Evolutionary conservation across 2,888 invertebrate genomes (phyloP).

Genomic region (Zonitis immaculata): DNA sequence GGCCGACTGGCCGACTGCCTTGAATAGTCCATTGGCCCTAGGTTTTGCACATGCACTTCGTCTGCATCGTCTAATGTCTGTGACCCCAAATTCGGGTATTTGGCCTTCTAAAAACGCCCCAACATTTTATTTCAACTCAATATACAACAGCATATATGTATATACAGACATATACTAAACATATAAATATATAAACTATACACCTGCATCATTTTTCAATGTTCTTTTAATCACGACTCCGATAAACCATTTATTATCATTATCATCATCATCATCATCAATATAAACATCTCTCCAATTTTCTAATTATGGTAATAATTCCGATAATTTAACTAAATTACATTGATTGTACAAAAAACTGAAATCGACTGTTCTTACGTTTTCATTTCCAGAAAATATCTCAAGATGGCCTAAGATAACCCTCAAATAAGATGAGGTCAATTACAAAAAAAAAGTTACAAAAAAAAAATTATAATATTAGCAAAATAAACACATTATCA

Average conservation of each 20-base stretch:
- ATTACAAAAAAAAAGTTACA: no score
- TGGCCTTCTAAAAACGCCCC: slow-evolving; percentile 38
- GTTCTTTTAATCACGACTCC: not conserved
- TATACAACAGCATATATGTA: slow-evolving; percentile 25
- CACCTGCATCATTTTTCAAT: not conserved
- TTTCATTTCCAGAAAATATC: not conserved
- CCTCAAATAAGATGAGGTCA: no score
- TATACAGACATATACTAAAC: not conserved
- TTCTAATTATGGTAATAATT: not conserved
- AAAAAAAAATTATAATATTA: no score
- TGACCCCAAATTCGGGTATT: slow-evolving; percentile 48
- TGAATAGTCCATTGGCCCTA: slow-evolving; percentile 48
- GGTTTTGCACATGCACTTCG: slow-evolving; percentile 46
- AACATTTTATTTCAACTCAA: slow-evolving; percentile 25
- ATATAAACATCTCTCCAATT: no score
- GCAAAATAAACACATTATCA: not conserved
- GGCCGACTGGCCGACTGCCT: slow-evolving; percentile 45
- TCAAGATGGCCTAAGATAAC: not conserved
- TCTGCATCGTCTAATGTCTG: slow-evolving; percentile 47
- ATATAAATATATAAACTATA: not conserved
- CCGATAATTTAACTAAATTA: not conserved
- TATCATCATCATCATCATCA: no score
- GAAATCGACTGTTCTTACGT: not conserved
- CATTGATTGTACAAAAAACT: not conserved
- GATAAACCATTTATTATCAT: not conserved